phyloP scores from a whole-genome alignment of 2,888 invertebrate species.

The Nephrotoma appendiculata region DNA sequence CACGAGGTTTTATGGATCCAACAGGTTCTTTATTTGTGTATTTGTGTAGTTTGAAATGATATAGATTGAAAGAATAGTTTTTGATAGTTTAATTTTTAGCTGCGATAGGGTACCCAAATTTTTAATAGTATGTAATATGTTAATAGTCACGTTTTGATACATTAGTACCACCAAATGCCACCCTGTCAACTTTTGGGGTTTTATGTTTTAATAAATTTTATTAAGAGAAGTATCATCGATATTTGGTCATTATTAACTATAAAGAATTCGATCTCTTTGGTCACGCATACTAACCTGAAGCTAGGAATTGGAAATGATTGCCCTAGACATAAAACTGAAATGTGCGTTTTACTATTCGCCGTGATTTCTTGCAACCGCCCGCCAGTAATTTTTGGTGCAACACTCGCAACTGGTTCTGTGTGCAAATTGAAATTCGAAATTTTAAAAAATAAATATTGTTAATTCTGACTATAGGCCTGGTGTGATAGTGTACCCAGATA shows the following conservation, averaged over 20 bases:
- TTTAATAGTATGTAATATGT: neutral
- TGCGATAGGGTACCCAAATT: constrained; percentile 5
- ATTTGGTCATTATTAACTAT: too few species aligned
- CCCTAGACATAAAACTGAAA: constrained; percentile 55
- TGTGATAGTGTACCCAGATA: neutral
- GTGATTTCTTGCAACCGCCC: constrained; percentile 39
- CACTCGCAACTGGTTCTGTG: constrained; percentile 52
- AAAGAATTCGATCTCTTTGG: too few species aligned
- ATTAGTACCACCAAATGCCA: too few species aligned
- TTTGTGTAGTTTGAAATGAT: neutral
- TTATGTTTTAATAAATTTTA: too few species aligned
- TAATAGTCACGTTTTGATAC: too few species aligned
- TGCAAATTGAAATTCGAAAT: neutral
- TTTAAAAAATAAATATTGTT: neutral
- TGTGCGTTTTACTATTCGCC: constrained; percentile 32
- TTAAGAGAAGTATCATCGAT: too few species aligned
- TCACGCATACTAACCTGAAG: constrained; percentile 42
- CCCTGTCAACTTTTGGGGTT: too few species aligned
- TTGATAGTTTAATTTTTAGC: neutral
- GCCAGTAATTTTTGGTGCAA: constrained; percentile 44
- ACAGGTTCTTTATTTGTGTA: constrained; percentile 21
- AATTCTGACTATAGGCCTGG: neutral
- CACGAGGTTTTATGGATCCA: constrained; percentile 27
- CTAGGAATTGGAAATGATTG: constrained; percentile 60
- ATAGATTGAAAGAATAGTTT: too few species aligned